A percentile compares a stretch with the other conserved stretches of the same genome.
These are phyloP conservation scores for Andinoacara biseriatus DNA, from an alignment of 2,113 vertebrate species.

Conservation along the genomic window DNA sequence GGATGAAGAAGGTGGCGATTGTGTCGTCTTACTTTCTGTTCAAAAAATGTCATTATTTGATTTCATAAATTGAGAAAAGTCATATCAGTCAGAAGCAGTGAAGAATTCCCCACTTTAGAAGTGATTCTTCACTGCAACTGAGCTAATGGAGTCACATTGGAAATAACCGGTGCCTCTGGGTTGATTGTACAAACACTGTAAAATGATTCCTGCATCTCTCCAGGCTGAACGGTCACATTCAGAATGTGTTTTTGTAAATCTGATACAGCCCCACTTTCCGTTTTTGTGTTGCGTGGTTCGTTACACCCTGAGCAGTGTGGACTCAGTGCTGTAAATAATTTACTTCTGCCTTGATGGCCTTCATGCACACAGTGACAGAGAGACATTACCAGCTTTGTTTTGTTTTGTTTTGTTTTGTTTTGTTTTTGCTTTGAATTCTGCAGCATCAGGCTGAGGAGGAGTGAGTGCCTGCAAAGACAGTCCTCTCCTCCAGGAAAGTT, in stretches of 20 bases:
- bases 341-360: neutral
- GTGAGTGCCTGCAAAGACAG: neutral
- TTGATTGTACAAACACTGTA: neutral
- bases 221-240: neutral
- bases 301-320: constrained; percentile 11
- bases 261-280: neutral
- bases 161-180: neutral
- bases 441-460: neutral
- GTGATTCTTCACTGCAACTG: rapidly evolving
- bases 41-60: neutral
- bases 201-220: neutral
- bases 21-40: neutral
- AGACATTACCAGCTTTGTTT: neutral
- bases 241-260: neutral
- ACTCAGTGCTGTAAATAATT: constrained; percentile 54
- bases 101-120: neutral
- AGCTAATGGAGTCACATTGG: neutral
- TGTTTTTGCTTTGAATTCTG: neutral
- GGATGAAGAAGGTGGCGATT: neutral
- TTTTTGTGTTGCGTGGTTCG: neutral
- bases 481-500: neutral
- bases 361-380: neutral
- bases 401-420: too few species aligned
- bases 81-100: neutral
- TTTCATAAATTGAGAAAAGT: neutral